Evolutionary conservation across 2,113 vertebrate species (phyloP).

Genomic region (Sylvietta virens): DNA sequence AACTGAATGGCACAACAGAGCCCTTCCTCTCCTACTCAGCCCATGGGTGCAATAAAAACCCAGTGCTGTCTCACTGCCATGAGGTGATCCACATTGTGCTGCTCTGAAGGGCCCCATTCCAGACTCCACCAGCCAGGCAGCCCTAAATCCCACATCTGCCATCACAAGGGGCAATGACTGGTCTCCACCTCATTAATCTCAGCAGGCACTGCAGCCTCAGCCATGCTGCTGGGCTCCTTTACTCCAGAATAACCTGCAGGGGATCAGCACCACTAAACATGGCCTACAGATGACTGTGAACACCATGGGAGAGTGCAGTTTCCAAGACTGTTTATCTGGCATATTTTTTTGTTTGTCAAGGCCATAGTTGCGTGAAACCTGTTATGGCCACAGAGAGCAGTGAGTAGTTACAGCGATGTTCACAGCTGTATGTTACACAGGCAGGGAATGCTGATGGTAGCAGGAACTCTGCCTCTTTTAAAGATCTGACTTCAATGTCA

Average conservation of each 20-base stretch:
- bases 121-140: background rate
- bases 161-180: background rate
- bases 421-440: background rate
- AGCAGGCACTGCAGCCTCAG: background rate
- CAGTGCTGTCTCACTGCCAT: background rate
- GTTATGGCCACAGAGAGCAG: background rate
- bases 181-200: background rate
- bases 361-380: background rate
- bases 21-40: background rate
- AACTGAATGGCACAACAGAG: background rate
- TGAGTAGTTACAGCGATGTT: background rate
- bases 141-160: background rate
- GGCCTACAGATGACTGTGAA: background rate
- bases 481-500: background rate
- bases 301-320: background rate
- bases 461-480: background rate
- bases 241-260: background rate
- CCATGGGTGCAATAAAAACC: background rate
- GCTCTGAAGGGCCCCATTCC: background rate
- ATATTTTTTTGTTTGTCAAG: background rate
- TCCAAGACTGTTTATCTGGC: background rate
- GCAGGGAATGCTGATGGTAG: background rate
- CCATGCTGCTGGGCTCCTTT: background rate
- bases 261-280: background rate
- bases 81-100: accelerated